phyloP scores from a whole-genome alignment of 2,797 vertebrate species.

The Sciurus vulgaris region DNA sequence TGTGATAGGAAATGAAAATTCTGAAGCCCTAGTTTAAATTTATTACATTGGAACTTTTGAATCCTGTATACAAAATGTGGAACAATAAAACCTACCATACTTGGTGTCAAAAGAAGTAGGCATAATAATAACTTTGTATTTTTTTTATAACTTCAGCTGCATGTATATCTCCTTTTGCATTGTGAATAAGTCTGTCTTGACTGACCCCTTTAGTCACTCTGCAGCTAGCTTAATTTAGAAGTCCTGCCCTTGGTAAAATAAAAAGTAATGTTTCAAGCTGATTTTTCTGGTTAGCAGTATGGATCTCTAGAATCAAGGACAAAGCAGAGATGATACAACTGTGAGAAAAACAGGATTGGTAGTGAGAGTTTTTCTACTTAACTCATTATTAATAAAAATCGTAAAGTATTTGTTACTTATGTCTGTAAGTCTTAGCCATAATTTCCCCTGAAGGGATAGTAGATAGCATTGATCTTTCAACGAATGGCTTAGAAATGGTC shows the following conservation, averaged over 20 bases:
- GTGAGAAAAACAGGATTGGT: background rate
- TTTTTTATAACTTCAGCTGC: slow-evolving; percentile 56
- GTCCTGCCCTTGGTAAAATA: slow-evolving; percentile 14
- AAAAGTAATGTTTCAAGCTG: slow-evolving; percentile 47
- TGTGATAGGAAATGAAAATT: slow-evolving; percentile 47
- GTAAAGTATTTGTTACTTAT: slow-evolving; percentile 7
- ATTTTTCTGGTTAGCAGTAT: slow-evolving; percentile 24
- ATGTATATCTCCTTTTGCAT: slow-evolving; percentile 19
- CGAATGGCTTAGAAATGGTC: slow-evolving; percentile 1
- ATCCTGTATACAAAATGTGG: background rate
- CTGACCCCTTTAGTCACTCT: background rate
- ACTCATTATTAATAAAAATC: slow-evolving; percentile 51
- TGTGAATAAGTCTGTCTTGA: slow-evolving; percentile 35
- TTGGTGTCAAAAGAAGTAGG: background rate
- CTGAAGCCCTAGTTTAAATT: background rate
- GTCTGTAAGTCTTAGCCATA: background rate
- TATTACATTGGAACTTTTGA: slow-evolving; percentile 35
- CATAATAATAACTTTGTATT: background rate
- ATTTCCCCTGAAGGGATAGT: slow-evolving; percentile 32
- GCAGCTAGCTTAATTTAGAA: slow-evolving; percentile 31
- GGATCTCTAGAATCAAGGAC: background rate
- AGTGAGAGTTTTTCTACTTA: slow-evolving; percentile 47
- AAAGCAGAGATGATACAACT: slow-evolving; percentile 13
- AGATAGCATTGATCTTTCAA: slow-evolving; percentile 18
- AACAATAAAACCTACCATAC: background rate